Base-by-base conservation (phyloP, 2,888 invertebrate genomes). In the Tachina lurida region DNA sequence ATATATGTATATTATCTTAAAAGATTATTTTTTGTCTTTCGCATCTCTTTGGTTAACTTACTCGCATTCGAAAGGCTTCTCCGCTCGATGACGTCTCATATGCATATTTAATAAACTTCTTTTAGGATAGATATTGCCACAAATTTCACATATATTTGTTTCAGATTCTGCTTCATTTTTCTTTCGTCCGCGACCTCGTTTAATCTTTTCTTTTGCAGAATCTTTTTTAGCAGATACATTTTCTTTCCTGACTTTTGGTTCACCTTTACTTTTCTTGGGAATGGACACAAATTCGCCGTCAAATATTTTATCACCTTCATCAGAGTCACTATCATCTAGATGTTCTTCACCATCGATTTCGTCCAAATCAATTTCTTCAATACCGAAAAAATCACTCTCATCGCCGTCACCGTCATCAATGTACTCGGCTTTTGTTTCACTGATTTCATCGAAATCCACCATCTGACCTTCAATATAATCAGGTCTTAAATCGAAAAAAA, bases 61-160 rank as follows among this genome's bases (percentile, higher is more conserved):
- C 92, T 92, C 91, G 91, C 92, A 93, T 71, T 90, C 90, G 65
- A 91, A 92, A 1, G 92, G 92, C 84, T 92, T 93, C 56, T 92
- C 92, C 10, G 91, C 89, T 81, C 92, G 87, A 87, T 93, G 93
- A 43, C 93, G 89, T 49, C 93, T 89, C 93, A 93, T 93, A 65
- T 93, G 93, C 87, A 92, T 90, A 83, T 92, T 92, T 12, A 93
- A 89, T 1, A 90, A 89, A 75, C 91, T 92, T 5, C 91, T 90
- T 80, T 91, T 92, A 3, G 90, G 89, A 85, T 93, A 93, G 13
- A 91, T 91, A 84, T 93, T 93, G 0, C 93, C 93, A 70, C 93
- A 93, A 41, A 93, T 90, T 87, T 93, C 93, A 58, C 93, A 93
- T 85, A 92, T 91, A 45, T 92, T 92, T 73, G 82, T 87, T 39